A percentile compares a stretch with the other conserved stretches of the same genome.
Conservation (phyloP, 2,888 invertebrate genomes). For the Phortica magna region DNA sequence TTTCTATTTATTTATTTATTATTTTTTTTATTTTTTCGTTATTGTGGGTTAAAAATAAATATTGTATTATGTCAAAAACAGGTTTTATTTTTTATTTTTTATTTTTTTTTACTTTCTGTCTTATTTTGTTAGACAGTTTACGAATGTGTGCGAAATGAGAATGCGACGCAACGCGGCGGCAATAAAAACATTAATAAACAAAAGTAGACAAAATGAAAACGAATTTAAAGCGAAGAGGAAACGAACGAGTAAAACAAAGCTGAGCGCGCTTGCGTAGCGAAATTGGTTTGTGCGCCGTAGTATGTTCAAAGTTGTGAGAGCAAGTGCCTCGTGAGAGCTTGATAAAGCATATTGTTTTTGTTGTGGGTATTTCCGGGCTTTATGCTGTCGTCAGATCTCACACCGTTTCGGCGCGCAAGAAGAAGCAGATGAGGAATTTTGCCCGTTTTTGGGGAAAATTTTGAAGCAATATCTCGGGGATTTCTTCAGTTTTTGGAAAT, state of each 20-base stretch:
- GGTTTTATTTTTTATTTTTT: constrained; percentile 52
- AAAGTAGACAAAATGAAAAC: constrained; percentile 39
- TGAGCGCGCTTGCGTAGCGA: constrained; percentile 51
- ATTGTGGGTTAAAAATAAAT: constrained; percentile 9
- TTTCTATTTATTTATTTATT: neutral
- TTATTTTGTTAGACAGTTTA: constrained; percentile 37
- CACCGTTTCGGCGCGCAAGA: neutral
- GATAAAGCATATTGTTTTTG: constrained; percentile 50
- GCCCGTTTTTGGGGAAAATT: no score
- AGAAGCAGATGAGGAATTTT: no score
- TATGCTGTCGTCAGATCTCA: constrained; percentile 65
- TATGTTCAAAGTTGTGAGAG: neutral
- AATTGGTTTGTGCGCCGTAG: neutral
- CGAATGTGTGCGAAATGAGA: constrained; percentile 17
- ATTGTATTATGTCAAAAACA: constrained; percentile 48
- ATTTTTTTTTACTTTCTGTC: constrained; percentile 33
- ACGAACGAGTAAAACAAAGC: constrained; percentile 30
- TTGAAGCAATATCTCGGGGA: no score
- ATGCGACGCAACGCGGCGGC: neutral
- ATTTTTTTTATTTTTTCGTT: constrained; percentile 4
- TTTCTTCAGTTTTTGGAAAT: no score
- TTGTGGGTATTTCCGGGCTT: constrained; percentile 69
- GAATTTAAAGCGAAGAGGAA: constrained; percentile 27
- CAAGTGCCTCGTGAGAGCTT: neutral
- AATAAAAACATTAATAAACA: constrained; percentile 37